Base-by-base conservation (phyloP, 2,797 vertebrate species). In the Crocidura indochinensis region DNA sequence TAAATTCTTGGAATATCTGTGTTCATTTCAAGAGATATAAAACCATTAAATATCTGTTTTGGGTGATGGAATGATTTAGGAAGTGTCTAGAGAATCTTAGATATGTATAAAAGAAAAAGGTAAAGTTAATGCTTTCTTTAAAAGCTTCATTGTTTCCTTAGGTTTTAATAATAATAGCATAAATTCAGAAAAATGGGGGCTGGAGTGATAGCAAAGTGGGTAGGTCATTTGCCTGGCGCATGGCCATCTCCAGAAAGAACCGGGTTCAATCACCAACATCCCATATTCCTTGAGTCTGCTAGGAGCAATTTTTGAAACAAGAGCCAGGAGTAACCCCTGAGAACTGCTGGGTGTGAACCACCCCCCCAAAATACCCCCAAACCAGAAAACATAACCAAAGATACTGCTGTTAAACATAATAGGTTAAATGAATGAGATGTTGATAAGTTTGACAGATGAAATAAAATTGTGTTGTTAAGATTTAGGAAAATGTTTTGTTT, bases 121-220 rank as follows among this genome's bases (percentile, higher is more conserved):
- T 27, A n/a, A 92, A 82, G 49, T 44, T 27, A 79, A 53, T 47
- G 44, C 51, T 91, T 89, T 84, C n/a, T 83, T 84, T 64, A 73
- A 84, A 26, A 22, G 4, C 29, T 73, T 87, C 81, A 69, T 4
- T 10, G 69, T 69, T 84, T 76, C 74, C 72, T 71, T 79, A 73
- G 62, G 51, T 94, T 91, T 88, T 44, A 19, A 51, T 10, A 77
- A 64, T 24, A 8, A 38, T 29, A 74, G 71, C 26, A 86, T 60
- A 22, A 91, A 49, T 74, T 10, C 10, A 53, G 64, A 76, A 10
- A 76, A 49, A 38, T 38, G 38, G 38, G 38, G 5, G 38, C 38
- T 38, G 38, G 38, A 38, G 38, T 38, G 38, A 38, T 38, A 38
- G 38, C 38, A 38, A 38, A 38, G 38, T 38, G 38, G 38, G 38